Evolutionary conservation across 2,888 invertebrate species (phyloP), one percentile per base, ranked within the genome.

Genomic region (Dryococelus australis): DNA sequence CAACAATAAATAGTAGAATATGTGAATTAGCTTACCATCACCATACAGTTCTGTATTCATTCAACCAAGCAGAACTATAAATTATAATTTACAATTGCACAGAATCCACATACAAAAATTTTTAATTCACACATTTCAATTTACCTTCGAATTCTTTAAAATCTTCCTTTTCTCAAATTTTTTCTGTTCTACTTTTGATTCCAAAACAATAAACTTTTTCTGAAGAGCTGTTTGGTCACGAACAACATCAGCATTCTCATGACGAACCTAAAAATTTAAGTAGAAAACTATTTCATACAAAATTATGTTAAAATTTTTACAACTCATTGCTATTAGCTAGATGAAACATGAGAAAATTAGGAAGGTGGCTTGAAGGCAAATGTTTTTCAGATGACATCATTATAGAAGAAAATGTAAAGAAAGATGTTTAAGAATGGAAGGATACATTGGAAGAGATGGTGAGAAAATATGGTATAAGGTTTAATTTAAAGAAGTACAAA

Each of bases 161-260:
- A 65, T 65, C 65, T 65, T 65, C 65, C 65, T 65, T 65, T n/a
- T 65, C 65, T 65, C 65, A 65, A 65, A 8, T 65, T 65, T 65
- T 65, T 65, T 8, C 65, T 65, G 65, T 24, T 65, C 65, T n/a
- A 65, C 24, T 65, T 65, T 65, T 65, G 65, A 65, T 24, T 65
- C 65, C 65, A 65, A 65, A 65, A 65, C 65, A 65, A 65, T 65
- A 2, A 65, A 24, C 16, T 65, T 65, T 65, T 65, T 65, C 65
- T 65, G 65, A 8, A 65, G 24, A 65, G n/a, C 65, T 65, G 65
- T 65, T 65, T 65, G 20, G 65, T 65, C 65, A 65, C 65, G 65
- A 65, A 65, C 16, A 65, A 65, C n/a, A 65, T 65, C 24, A 3
- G 65, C 6, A 65, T 65, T 16, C 20, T 65, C 65, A 65, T 65